Base-by-base conservation (phyloP, 2,888 invertebrate species). In the Scaptomyza tumidula region DNA sequence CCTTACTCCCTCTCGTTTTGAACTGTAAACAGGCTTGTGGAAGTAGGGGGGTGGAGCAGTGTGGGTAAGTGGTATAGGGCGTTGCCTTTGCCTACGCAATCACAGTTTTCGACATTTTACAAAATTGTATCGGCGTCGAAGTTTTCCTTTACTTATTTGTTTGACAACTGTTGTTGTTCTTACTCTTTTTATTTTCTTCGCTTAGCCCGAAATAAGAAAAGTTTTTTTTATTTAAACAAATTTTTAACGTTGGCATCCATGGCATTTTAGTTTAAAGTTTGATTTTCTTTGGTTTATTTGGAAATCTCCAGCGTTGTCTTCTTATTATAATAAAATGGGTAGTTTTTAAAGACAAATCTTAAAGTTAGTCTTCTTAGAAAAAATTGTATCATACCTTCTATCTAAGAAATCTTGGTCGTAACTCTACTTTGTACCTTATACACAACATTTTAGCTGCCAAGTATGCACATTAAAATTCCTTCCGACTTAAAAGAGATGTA, bases 41-140 rank as follows among this genome's bases (percentile, higher is more conserved):
- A 5, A 11, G 16, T 13, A 31, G 5, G 11, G 19, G 16, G 13
- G 5, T 31, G 29, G 19, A 11, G 1, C 6, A 10, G 48, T 14
- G 33, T 29, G 43, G 11, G n/a, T 4, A 13, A 19, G 31, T 19
- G 19, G 48, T 1, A n/a, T 11, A 46, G 19, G 41, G 44, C 35
- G 52, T 50, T 57, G 37, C 27, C 55, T 48, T 53, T 6, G 41
- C 41, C 59, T 43, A 61, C 43, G 86, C 89, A 84, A 84, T 84
- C 83, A 89, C 88, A 89, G 83, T 85, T 84, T 83, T 84, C 83
- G 83, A 87, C 83, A 78, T 89, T 89, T 86, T 68, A 65, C 78
- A 65, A 89, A 86, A 86, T 86, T 86, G 85, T 89, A 86, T 89
- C 88, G 85, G 81, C 87, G 89, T 86, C 85, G 71, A 89, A 89